Evolutionary conservation across 2,113 vertebrate genomes (phyloP), one percentile per base, ranked within the genome.

Genomic region (Odontophorus gujanensis): DNA sequence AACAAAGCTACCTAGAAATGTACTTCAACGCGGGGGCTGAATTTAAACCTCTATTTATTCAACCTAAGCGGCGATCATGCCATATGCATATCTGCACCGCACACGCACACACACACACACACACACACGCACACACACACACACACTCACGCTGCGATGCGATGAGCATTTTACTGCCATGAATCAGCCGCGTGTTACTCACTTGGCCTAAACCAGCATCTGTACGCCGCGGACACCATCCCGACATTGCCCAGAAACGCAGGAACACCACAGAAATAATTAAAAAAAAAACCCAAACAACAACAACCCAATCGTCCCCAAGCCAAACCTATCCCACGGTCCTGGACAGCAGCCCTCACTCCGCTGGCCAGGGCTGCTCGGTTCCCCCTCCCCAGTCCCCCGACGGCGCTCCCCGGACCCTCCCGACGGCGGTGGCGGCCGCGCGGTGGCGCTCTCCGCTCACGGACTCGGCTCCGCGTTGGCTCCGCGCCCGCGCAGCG

Each of bases 381-480:
- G 6, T 12, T 57, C 30, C 30, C 55, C 21, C 30, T 1, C 8
- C 42, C 7, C 19, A 3, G 10, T 7, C 19, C 19, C 22, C 19
- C 17, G 1, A 9, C 17, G 21, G 76, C 14, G 50, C n/a, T 10
- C 8, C 6, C 38, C 48, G 25, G 14, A 3, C 10, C 15, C 51
- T 1, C 32, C 48, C 55, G 58, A 34, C 43, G 66, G 81, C 59
- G n/a, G 51, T 22, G 32, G 43, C 58, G 11, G 89, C 50, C 98
- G 97, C 97, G 86, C 34, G 97, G 95, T 97, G 98, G 97, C 97
- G 96, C 97, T 69, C 96, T 97, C 95, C 86, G 83, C 97, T 63
- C 85, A 88, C 79, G 63, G 88, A 94, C 50, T 28, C 50, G 63
- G 6, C 4, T 42, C 43, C 63, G 28, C 85, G 24, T 53, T 47